These are phyloP conservation scores for Cliona cf. orientalis DNA, from an alignment of 37 sponge, comb jelly and placozoan genomes.

Conservation along the genomic window DNA sequence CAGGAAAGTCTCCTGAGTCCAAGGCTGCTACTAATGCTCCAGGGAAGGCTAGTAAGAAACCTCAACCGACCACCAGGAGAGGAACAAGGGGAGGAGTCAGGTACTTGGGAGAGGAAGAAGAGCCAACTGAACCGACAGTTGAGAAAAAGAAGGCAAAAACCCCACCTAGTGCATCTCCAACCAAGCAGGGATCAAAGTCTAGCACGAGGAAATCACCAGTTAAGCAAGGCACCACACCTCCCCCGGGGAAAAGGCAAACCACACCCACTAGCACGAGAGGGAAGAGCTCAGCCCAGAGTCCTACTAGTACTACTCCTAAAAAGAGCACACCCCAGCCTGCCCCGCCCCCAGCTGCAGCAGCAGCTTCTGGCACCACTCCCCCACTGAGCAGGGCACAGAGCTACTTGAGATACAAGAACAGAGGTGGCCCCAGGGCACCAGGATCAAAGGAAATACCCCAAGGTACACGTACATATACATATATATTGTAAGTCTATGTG, in stretches of 20 bases:
- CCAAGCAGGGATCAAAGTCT: too few relatives aligned
- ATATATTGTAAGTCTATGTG: neutral
- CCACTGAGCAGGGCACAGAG: conserved; percentile 19
- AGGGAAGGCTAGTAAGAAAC: too few relatives aligned
- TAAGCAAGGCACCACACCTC: too few relatives aligned
- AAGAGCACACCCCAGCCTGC: neutral
- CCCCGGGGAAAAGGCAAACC: too few relatives aligned
- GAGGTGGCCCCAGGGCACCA: conserved; percentile 72
- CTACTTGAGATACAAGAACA: conserved; percentile 62
- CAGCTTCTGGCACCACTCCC: neutral
- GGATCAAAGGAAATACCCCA: conserved; percentile 81
- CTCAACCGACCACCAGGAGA: too few relatives aligned
- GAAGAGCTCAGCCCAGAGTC: too few relatives aligned
- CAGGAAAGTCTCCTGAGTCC: neutral
- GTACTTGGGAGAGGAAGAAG: too few relatives aligned
- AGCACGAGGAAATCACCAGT: too few relatives aligned
- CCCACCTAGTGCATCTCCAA: neutral
- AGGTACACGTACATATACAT: conserved; percentile 11
- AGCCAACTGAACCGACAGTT: too few relatives aligned
- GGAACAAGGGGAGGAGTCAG: too few relatives aligned
- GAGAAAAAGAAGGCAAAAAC: too few relatives aligned
- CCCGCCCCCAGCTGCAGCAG: neutral
- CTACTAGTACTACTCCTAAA: neutral
- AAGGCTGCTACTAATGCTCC: neutral
- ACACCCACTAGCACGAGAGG: too few relatives aligned